Conservation (phyloP, 2,888 invertebrate genomes). For the Acanthosepion lycidas region DNA sequence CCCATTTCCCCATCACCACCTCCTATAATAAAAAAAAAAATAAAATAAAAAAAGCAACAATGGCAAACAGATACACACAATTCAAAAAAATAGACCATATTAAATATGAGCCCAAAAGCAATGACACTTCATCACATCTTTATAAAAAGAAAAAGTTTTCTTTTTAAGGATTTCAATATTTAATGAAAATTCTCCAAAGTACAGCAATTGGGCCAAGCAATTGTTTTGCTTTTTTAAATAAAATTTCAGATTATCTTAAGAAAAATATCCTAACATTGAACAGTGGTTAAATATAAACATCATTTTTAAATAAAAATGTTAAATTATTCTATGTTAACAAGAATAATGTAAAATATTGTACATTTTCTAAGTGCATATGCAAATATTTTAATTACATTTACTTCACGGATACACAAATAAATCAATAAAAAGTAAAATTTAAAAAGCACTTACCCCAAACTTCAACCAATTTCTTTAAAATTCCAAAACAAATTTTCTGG, state of each 20-base stretch:
- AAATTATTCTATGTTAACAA: neutral
- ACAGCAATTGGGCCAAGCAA: too few relatives aligned
- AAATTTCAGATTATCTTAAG: too few relatives aligned
- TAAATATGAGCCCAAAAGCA: neutral
- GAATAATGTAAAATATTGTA: neutral
- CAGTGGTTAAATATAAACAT: too few relatives aligned
- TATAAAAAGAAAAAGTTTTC: too few relatives aligned
- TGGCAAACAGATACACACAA: neutral
- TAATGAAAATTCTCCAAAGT: too few relatives aligned
- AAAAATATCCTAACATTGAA: too few relatives aligned
- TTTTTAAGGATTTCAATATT: too few relatives aligned
- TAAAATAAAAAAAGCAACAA: slow-evolving; percentile 46
- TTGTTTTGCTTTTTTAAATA: too few relatives aligned
- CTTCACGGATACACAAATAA: neutral
- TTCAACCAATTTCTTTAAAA: slow-evolving; percentile 76
- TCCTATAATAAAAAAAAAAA: slow-evolving; percentile 55
- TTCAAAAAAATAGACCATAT: neutral
- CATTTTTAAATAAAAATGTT: too few relatives aligned
- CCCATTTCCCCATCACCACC: slow-evolving; percentile 73
- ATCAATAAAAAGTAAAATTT: neutral
- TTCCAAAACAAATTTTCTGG: slow-evolving; percentile 77
- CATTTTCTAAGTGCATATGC: neutral
- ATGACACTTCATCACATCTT: too few relatives aligned
- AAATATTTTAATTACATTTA: neutral
- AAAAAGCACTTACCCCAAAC: slow-evolving; percentile 74